These are phyloP conservation scores for Griposia aprilina DNA, from an alignment of 2,888 invertebrate genomes.

Conservation along the genomic window DNA sequence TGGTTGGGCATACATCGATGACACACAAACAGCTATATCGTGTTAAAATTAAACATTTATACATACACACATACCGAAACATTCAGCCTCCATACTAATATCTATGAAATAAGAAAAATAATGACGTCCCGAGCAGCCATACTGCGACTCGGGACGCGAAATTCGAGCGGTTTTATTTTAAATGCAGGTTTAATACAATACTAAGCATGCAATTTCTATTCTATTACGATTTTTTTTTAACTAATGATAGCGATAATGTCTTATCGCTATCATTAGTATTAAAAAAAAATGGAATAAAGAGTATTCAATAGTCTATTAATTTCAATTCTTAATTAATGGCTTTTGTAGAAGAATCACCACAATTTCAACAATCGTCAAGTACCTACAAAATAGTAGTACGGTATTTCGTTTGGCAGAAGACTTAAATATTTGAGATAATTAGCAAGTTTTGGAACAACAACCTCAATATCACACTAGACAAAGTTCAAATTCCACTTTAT, in stretches of 20 bases:
- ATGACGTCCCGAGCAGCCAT: neutral
- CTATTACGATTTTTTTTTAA: neutral
- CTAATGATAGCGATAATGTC: neutral
- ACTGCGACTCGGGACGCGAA: neutral
- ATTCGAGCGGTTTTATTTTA: neutral
- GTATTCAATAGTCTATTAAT: neutral
- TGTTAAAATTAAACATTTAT: conserved; percentile 38
- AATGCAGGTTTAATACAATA: neutral
- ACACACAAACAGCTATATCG: conserved; percentile 49
- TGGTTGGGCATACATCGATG: conserved; percentile 39
- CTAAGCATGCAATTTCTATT: neutral
- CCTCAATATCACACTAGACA: neutral
- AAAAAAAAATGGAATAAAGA: no score
- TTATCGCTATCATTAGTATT: no score
- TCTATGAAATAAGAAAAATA: neutral
- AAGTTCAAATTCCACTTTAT: neutral
- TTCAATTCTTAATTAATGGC: neutral
- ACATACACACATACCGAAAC: conserved; percentile 38
- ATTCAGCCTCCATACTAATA: conserved; percentile 23
- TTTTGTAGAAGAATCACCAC: no score
- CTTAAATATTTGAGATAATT: neutral
- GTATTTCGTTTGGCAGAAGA: neutral
- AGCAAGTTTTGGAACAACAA: neutral
- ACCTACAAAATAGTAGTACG: neutral
- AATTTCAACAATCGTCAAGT: neutral